Evolutionary conservation across 2,797 vertebrate genomes (phyloP), one percentile per base, ranked within the genome.

Genomic region (Enteromius fasciolatus): DNA sequence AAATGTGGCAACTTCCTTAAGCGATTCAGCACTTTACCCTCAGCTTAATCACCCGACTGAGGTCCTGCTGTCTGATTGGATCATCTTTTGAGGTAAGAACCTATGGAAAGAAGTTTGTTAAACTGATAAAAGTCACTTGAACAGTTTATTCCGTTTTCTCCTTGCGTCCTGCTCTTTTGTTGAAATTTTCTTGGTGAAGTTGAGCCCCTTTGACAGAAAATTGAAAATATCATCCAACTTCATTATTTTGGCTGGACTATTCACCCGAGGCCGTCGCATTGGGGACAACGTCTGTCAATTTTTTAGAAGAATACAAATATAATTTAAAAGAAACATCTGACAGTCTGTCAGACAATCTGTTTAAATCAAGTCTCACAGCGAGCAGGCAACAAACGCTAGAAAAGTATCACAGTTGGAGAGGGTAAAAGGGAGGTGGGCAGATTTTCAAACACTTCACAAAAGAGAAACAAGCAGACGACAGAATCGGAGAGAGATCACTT

Each of bases 11-110:
- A 28, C 46, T 76, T 86, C 33, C n/a, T 59, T 68, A 86, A 79
- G 81, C 48, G 8, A 46, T 48, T 76, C 67, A 75, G 76, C 23
- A 4, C 48, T 78, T 74, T 75, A 75, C 68, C 80, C n/a, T 73
- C 50, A 57, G 14, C 59, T 31, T 63, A 73, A 63, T 63, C 25
- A 63, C 59, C 59, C 66, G 46, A 63, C 68, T 57, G 50, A 46
- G 17, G 23, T 78, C 31, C 46, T 76, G 68, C 44, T 75, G 15
- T 59, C 36, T 81, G 61, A 84, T 67, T 81, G 83, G 59, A 48
- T 81, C 59, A 64, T 41, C 66, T n/a, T 59, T 23, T 59, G 52
- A 88, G 87, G 87, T 88, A 88, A 80, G 83, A 82, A 82, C 78
- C 75, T 70, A 82, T 83, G 61, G 76, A n/a, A 64, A 75, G 23